phyloP scores from a whole-genome alignment of 1,140 invertebrate genomes.

The Leptinotarsa lineolata region DNA sequence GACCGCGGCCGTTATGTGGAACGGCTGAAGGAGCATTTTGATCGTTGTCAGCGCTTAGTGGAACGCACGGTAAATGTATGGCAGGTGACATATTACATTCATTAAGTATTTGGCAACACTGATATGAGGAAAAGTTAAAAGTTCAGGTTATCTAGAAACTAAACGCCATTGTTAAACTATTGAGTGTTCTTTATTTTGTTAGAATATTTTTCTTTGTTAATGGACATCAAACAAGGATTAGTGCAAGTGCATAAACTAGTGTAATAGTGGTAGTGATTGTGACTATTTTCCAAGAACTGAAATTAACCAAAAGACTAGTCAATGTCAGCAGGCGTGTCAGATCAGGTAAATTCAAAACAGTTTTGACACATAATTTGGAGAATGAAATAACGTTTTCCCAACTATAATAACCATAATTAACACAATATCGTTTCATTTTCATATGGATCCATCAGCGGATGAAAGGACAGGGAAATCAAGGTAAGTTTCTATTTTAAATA shows the following conservation, averaged over 20 bases:
- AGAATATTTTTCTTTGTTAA: slow-evolving; percentile 27
- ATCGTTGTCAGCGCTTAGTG: too few relatives aligned
- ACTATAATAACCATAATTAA: slow-evolving; percentile 29
- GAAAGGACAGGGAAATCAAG: slow-evolving; percentile 87
- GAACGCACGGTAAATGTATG: too few relatives aligned
- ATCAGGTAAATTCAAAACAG: slow-evolving; percentile 63
- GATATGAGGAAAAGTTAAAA: not conserved
- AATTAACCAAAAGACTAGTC: slow-evolving; percentile 58
- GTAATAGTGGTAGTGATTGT: slow-evolving; percentile 38
- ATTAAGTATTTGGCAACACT: not conserved
- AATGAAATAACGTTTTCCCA: not conserved
- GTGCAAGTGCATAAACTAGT: slow-evolving; percentile 26
- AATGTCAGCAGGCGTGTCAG: slow-evolving; percentile 74
- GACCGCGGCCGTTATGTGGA: too few relatives aligned
- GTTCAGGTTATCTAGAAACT: slow-evolving; percentile 14
- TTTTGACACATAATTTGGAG: slow-evolving; percentile 45
- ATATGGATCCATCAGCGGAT: slow-evolving; percentile 72
- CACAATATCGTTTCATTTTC: slow-evolving; percentile 56
- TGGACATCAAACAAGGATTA: slow-evolving; percentile 16
- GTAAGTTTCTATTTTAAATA: slow-evolving; percentile 58
- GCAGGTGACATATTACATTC: not conserved
- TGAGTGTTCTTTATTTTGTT: slow-evolving; percentile 29
- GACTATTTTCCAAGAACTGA: slow-evolving; percentile 42
- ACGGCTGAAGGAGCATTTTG: too few relatives aligned
- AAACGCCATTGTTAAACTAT: slow-evolving; percentile 30